Percentiles rank a stretch among this genome's conserved stretches.
Conservation (phyloP, 2,888 invertebrate genomes). For the Barypeithes pellucidus region DNA sequence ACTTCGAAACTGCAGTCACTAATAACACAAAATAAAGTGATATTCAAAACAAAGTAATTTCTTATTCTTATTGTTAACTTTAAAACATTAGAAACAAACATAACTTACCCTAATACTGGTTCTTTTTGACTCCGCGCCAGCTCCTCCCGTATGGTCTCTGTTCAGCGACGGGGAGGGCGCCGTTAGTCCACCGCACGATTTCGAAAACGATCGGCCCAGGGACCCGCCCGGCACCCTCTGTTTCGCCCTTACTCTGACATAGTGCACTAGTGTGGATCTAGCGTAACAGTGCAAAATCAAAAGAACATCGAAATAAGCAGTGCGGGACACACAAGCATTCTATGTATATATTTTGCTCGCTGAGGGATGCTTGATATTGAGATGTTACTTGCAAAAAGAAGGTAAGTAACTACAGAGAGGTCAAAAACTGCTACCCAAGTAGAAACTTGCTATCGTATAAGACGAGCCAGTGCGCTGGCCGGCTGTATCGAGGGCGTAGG, state of each 20-base stretch:
- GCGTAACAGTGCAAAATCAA: constrained; percentile 67
- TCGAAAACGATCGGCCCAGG: constrained; percentile 78
- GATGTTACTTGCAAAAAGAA: background rate
- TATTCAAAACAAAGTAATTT: no score
- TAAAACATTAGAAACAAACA: background rate
- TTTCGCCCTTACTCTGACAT: constrained; percentile 76
- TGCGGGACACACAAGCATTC: constrained; percentile 67
- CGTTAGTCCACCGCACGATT: constrained; percentile 77
- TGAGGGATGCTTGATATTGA: constrained; percentile 16
- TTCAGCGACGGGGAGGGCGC: constrained; percentile 52
- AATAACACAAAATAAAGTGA: no score
- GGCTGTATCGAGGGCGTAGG: no score
- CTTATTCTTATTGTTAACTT: background rate
- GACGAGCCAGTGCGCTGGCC: no score
- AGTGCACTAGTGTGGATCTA: constrained; percentile 73
- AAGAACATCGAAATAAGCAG: constrained; percentile 63
- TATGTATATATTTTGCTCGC: constrained; percentile 60
- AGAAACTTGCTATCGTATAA: no score
- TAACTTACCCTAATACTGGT: constrained; percentile 59
- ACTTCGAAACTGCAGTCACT: no score
- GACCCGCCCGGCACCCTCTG: constrained; percentile 78
- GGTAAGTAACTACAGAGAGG: background rate
- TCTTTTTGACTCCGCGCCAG: constrained; percentile 66
- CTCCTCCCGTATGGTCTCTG: constrained; percentile 70
- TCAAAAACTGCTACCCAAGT: no score